Evolutionary conservation across 2,797 vertebrate species (phyloP).

Genomic region (Alfaro cultratus): DNA sequence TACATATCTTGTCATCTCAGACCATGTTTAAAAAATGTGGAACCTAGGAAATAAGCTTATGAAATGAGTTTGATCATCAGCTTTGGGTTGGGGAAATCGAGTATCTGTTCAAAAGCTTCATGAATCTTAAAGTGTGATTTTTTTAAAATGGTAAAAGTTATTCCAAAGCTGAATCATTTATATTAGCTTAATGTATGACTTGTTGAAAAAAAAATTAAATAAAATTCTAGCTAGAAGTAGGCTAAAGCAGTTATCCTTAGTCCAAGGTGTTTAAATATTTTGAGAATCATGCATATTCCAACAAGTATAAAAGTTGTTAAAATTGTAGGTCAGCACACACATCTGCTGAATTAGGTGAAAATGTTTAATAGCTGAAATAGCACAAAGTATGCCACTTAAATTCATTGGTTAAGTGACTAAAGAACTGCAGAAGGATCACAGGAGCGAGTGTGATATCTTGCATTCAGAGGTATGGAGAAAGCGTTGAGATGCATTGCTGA

Average conservation of each 20-base stretch:
- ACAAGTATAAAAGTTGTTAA: background rate
- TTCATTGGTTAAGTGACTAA: background rate
- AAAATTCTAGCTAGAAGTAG: background rate
- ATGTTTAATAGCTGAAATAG: background rate
- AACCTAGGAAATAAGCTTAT: background rate
- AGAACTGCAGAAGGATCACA: background rate
- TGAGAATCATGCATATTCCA: background rate
- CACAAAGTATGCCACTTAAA: background rate
- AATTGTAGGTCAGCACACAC: background rate
- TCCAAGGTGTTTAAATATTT: background rate
- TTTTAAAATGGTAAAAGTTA: background rate
- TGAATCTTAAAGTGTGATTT: background rate
- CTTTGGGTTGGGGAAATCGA: background rate
- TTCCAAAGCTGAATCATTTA: background rate
- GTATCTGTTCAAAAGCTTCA: background rate
- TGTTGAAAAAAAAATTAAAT: too few species aligned
- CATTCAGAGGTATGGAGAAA: constrained; percentile 18
- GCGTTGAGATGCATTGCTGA: constrained; percentile 24
- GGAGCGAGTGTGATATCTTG: background rate
- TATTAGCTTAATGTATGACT: background rate
- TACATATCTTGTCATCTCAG: background rate
- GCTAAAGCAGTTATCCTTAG: background rate
- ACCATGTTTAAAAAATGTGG: background rate
- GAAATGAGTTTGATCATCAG: background rate
- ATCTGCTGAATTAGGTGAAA: background rate